Base-by-base conservation (phyloP, 2,888 invertebrate genomes). In the Eilema caniola region DNA sequence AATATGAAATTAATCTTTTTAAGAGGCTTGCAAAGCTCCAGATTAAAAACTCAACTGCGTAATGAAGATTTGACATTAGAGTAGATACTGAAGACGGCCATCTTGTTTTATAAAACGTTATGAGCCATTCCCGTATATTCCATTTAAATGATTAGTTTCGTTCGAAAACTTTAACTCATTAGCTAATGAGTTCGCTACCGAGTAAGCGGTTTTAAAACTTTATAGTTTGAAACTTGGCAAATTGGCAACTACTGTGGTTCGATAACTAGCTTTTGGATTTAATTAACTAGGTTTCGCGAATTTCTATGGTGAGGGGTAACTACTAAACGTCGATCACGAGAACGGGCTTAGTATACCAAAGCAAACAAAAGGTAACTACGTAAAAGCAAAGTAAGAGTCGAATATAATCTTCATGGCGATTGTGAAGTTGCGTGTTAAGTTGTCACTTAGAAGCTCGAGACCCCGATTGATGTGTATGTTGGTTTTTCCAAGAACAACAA, bases 141-240 rank as follows among this genome's bases (percentile, higher is more conserved):
- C 65, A 70, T 70, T 70, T 57, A 66, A 70, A 66, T 66, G 61
- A 70, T 66, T 70, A 70, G 66, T 70, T 70, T 70, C 62, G 56
- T 66, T 70, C 60, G 23, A 1, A 57, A 66, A 66, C 70, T 66
- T 25, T 37, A 62, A 65, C 65, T 61, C 65, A 69, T 69, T 65
- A 69, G 69, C 69, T 69, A 69, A 69, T 69, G 65, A 69, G 47
- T 65, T 64, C 3, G 8, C n/a, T 11, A 67, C 56, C 20, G 25
- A 62, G 62, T 62, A 33, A 64, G 23, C 65, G 53, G 66, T 65
- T 70, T 66, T 37, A 62, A 41, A 66, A 70, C 66, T 70, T 65
- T 56, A 37, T 66, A 61, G 70, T 57, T 70, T 66, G 61, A 7
- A 37, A 57, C 23, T 37, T 23, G 4, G 62, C 14, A 16, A 53